These are phyloP conservation scores for Ceyx cyanopectus DNA, from an alignment of 2,113 vertebrate genomes.

Conservation along the genomic window DNA sequence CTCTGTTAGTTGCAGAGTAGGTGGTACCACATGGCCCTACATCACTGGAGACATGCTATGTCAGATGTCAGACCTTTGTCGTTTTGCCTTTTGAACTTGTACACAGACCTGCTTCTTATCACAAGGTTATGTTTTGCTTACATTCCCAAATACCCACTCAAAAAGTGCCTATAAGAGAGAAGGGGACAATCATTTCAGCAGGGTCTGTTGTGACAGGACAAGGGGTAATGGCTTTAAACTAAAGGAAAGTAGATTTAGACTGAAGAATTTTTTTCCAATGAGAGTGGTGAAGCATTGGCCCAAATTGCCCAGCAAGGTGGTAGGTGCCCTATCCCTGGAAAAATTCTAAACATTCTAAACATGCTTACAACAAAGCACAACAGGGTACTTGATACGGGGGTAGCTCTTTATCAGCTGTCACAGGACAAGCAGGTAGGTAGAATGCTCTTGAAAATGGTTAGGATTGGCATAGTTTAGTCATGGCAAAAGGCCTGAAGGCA, in stretches of 20 bases:
- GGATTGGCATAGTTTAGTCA: no score
- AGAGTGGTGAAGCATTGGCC: not conserved
- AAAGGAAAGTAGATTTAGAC: not conserved
- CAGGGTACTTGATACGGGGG: not conserved
- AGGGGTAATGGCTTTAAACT: not conserved
- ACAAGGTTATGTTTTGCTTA: not conserved
- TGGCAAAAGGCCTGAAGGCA: not conserved
- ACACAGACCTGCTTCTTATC: not conserved
- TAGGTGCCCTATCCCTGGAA: not conserved
- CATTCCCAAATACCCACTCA: not conserved
- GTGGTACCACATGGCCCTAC: not conserved
- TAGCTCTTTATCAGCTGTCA: not conserved
- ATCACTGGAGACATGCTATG: not conserved
- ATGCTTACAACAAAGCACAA: not conserved
- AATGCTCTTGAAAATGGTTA: not conserved
- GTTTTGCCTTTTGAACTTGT: not conserved
- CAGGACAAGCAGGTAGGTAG: not conserved
- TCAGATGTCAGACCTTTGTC: not conserved
- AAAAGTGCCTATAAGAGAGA: not conserved
- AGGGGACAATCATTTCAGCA: not conserved
- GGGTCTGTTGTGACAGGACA: not conserved
- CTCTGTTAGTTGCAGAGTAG: no score
- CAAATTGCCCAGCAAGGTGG: not conserved
- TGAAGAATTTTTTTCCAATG: not conserved
- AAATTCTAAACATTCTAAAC: not conserved